Evolutionary conservation across 2,888 invertebrate species (phyloP), one percentile per base, ranked within the genome.

Genomic region (Oxycera nigricornis): DNA sequence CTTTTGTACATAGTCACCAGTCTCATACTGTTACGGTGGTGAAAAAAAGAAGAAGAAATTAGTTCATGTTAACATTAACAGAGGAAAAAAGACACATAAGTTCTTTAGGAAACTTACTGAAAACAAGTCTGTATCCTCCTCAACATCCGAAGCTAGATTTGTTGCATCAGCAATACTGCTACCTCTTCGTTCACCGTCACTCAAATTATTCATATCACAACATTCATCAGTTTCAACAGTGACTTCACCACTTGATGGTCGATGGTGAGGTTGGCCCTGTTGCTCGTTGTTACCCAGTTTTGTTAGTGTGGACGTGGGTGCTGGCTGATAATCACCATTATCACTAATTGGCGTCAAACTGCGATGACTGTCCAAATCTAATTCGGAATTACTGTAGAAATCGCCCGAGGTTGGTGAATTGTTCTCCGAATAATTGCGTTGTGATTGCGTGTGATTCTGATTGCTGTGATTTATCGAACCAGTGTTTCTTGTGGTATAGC

Each of bases 121-220:
- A 72, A 76, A 75, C 20, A 59, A 17, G 39, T 73, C 67, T 50
- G 62, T 50, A 20, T 76, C 76, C 6, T 70, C 74, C 24, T 73
- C 72, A 73, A 35, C 75, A 57, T 74, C 73, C 4, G 57, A 57
- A 20, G 39, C 61, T 41, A 72, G 3, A 59, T 72, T 72, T 6
- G 24, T 72, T 31, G 35, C 28, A 17, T 70, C 70, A 9, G 70
- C 70, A 30, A 52, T 31, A 24, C 46, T 46, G 26, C 46, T 72
- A 41, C 57, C 24, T 59, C 61, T 41, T 11, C 46, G 57, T 17
- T 86, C 85, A 81, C 82, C 83, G 76, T 84, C 84, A 39, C 73
- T 74, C 52, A 76, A 65, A 28, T 78, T 79, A 81, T 87, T 87
- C 7, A 85, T 39, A 61, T 61, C 72, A 50, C 57, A 68, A 62